Evolutionary conservation across 92 coral and sea anemone genomes (phyloP).

Genomic region (Palythoa grandis): DNA sequence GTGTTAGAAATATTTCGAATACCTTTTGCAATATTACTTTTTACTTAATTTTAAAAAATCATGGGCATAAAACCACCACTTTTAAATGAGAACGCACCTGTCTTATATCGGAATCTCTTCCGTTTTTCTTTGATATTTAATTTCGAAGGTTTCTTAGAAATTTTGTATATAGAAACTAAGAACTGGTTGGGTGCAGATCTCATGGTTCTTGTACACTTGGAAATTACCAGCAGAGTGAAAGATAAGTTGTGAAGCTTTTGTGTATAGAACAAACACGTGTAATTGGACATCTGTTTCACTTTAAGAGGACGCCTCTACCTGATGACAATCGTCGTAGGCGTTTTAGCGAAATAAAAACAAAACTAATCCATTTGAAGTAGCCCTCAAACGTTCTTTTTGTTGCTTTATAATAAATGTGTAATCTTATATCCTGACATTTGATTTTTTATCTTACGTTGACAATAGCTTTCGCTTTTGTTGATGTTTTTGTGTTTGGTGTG

Average conservation of each 20-base stretch:
- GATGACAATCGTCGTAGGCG: not conserved
- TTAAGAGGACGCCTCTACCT: not conserved
- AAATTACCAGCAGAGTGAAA: not conserved
- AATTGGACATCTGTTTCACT: not conserved
- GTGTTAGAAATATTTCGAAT: no score
- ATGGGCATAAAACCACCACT: not conserved
- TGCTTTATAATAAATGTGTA: not conserved
- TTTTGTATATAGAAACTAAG: no score
- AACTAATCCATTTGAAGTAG: not conserved
- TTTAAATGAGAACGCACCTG: no score
- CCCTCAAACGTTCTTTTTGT: not conserved
- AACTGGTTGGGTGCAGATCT: no score
- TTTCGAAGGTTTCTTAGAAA: no score
- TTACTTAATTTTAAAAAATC: not conserved
- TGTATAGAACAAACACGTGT: not conserved
- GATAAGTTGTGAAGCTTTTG: not conserved
- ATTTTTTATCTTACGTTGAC: not conserved
- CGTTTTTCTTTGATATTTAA: no score
- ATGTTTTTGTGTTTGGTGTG: not conserved
- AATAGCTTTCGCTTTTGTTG: slow-evolving; percentile 3
- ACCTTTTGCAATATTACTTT: not conserved
- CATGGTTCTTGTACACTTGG: no score
- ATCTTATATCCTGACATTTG: not conserved
- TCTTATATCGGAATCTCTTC: no score
- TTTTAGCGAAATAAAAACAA: slow-evolving; percentile 11